Evolutionary conservation across 2,113 vertebrate genomes (phyloP).

Genomic region (Scortum barcoo): DNA sequence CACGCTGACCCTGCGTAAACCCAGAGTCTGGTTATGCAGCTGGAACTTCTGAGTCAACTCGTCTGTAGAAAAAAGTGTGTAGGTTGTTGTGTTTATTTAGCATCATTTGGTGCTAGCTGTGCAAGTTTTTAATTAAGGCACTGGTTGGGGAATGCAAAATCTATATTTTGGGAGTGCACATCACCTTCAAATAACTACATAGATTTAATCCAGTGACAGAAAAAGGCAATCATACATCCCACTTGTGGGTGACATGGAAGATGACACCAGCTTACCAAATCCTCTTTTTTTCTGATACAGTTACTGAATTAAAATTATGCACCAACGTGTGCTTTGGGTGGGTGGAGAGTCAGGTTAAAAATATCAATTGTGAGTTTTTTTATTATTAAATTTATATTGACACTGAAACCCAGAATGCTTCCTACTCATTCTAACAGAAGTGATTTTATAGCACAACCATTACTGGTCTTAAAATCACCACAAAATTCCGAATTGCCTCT

Average conservation of each 20-base stretch:
- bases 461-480: slow-evolving; percentile 3
- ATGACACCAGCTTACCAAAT: slow-evolving; percentile 18
- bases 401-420: neutral
- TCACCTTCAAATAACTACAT: neutral
- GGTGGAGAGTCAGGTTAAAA: slow-evolving; percentile 6
- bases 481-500: neutral
- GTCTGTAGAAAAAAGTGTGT: neutral
- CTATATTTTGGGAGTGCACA: neutral
- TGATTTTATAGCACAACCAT: neutral
- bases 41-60: slow-evolving; percentile 2
- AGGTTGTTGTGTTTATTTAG: slow-evolving; percentile 16
- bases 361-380: slow-evolving; percentile 16
- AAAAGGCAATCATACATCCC: neutral
- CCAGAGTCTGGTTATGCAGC: neutral
- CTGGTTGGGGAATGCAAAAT: slow-evolving; percentile 2
- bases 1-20: slow-evolving; percentile 5
- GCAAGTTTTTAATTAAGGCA: slow-evolving; percentile 11
- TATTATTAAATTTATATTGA: slow-evolving; percentile 16
- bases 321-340: neutral
- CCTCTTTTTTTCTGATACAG: neutral
- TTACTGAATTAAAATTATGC: slow-evolving; percentile 10
- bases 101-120: neutral
- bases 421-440: neutral
- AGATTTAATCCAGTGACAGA: slow-evolving; percentile 3
- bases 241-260: neutral